Evolutionary conservation across 2,888 invertebrate species (phyloP).

Genomic region (Rhagonycha fulva): DNA sequence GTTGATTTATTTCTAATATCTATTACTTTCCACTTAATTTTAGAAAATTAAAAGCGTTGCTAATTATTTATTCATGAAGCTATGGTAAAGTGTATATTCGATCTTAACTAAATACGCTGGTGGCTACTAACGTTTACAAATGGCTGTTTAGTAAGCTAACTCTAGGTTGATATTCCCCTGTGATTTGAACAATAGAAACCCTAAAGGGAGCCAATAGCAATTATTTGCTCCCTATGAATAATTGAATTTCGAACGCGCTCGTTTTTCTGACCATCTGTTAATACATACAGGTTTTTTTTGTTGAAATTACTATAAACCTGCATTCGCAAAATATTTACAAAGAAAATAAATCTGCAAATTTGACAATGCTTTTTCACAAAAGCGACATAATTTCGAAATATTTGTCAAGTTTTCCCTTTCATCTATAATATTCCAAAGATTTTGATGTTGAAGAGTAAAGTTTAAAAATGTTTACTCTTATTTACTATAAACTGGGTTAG

Average conservation of each 20-base stretch:
- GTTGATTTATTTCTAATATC: background rate
- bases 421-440: background rate
- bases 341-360: background rate
- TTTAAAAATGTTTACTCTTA: too few species aligned
- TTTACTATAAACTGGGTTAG: too few species aligned
- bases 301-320: background rate
- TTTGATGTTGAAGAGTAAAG: too few species aligned
- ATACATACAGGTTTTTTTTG: constrained; percentile 32
- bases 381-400: background rate
- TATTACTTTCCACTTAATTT: constrained; percentile 1
- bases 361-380: background rate
- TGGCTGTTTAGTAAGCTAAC: constrained; percentile 32
- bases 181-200: constrained; percentile 39
- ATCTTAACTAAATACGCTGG: constrained; percentile 45
- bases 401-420: background rate
- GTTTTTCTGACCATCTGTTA: constrained; percentile 56
- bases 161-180: constrained; percentile 29
- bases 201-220: constrained; percentile 51
- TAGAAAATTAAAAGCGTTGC: constrained; percentile 22
- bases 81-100: constrained; percentile 51
- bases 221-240: constrained; percentile 59
- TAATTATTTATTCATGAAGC: constrained; percentile 52
- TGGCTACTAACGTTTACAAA: constrained; percentile 34
- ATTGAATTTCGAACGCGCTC: constrained; percentile 55
- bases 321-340: background rate